phyloP scores from a whole-genome alignment of 2,888 invertebrate species.

The Pyrrhia umbra region DNA sequence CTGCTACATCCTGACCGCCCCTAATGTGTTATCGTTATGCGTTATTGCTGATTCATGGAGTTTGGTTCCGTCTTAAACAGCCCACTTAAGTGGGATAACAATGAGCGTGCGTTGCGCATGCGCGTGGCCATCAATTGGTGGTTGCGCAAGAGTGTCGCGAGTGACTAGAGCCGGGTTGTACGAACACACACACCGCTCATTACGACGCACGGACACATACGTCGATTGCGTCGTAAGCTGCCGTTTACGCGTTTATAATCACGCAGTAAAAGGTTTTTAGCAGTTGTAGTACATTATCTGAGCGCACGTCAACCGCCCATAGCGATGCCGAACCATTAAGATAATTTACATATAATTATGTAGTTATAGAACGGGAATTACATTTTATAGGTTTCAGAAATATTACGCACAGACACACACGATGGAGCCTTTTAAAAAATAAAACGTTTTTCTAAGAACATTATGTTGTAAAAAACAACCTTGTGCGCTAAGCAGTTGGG shows the following conservation, averaged over 20 bases:
- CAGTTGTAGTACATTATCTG: conserved; percentile 44
- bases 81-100: conserved; percentile 73
- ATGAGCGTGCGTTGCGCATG: conserved; percentile 59
- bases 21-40: conserved; percentile 67
- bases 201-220: conserved; percentile 57
- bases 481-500: conserved; percentile 24
- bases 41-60: conserved; percentile 74
- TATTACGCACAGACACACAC: conserved; percentile 14
- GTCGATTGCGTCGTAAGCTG: conserved; percentile 60
- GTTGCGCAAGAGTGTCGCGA: conserved; percentile 52
- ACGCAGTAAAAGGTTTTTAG: conserved; percentile 59
- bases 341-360: conserved; percentile 54
- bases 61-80: conserved; percentile 67
- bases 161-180: conserved; percentile 37
- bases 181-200: conserved; percentile 60
- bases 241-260: conserved; percentile 61
- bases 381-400: conserved; percentile 32
- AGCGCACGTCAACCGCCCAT: conserved; percentile 46
- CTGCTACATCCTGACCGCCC: conserved; percentile 70
- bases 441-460: conserved; percentile 19
- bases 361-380: conserved; percentile 37
- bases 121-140: conserved; percentile 61
- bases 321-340: conserved; percentile 48
- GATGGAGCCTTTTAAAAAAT: background rate
- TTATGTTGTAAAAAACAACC: conserved; percentile 36